These are phyloP conservation scores for Gavialis gangeticus DNA, from an alignment of 2,113 vertebrate species.

Conservation along the genomic window DNA sequence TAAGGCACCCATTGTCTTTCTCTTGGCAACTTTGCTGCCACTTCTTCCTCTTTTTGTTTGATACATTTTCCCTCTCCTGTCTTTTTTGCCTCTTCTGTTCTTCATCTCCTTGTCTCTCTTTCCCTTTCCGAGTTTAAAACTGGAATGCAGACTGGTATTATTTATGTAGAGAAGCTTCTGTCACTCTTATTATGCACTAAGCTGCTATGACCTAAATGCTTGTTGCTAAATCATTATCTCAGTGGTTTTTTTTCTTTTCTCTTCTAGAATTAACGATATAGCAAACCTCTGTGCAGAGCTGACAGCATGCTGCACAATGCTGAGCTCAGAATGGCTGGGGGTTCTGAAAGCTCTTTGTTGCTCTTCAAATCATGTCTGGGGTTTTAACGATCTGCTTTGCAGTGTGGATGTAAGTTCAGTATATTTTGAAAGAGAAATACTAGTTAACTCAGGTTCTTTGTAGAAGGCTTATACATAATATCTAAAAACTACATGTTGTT, in stretches of 20 bases:
- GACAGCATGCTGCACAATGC: constrained; percentile 76
- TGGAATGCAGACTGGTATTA: too few relatives aligned
- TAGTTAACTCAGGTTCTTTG: fast-evolving
- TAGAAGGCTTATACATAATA: not conserved
- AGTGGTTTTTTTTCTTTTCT: not conserved
- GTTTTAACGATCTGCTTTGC: constrained; percentile 82
- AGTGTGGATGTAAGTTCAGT: constrained; percentile 79
- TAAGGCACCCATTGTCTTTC: not conserved
- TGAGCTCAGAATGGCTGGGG: constrained; percentile 80
- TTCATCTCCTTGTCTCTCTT: not conserved
- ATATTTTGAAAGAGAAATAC: not conserved
- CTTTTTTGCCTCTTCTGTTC: not conserved
- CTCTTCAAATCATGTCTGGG: constrained; percentile 83
- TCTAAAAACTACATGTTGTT: fast-evolving
- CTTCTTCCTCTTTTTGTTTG: not conserved
- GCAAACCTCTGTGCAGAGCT: constrained; percentile 79
- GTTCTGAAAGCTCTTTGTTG: constrained; percentile 81
- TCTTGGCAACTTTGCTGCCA: not conserved
- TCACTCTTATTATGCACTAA: not conserved
- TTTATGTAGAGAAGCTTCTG: not conserved
- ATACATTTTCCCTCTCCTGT: not conserved
- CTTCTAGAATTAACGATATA: constrained; percentile 76
- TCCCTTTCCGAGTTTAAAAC: not conserved
- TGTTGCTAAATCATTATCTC: not conserved
- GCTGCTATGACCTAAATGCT: not conserved